These are phyloP conservation scores for Ochropleura leucogaster DNA, from an alignment of 2,888 invertebrate genomes.

Conservation along the genomic window DNA sequence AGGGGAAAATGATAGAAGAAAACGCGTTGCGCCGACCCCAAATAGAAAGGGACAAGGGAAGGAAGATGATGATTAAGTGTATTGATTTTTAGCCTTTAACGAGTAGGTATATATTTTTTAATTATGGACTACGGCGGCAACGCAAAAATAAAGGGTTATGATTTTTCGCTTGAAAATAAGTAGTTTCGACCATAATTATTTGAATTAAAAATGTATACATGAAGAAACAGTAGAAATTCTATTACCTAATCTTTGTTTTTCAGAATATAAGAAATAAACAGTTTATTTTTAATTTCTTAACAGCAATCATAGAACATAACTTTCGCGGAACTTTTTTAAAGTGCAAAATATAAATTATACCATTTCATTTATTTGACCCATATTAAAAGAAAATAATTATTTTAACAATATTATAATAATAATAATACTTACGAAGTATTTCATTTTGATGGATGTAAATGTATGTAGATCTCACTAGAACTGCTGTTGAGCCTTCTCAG, in stretches of 20 bases:
- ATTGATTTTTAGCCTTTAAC: too few relatives aligned
- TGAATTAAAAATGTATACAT: neutral
- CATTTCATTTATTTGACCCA: neutral
- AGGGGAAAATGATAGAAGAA: too few relatives aligned
- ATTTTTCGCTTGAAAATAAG: neutral
- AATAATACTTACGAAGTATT: slow-evolving; percentile 84
- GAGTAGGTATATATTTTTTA: too few relatives aligned
- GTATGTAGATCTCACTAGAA: slow-evolving; percentile 84
- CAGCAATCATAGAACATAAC: neutral
- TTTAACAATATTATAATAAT: neutral
- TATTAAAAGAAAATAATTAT: too few relatives aligned
- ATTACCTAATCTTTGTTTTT: neutral
- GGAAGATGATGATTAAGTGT: too few relatives aligned
- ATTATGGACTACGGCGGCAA: neutral
- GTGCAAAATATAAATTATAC: neutral
- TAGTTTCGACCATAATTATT: neutral
- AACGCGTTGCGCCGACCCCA: too few relatives aligned
- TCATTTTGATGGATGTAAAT: slow-evolving; percentile 81
- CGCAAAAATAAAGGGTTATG: neutral
- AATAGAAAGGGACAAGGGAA: too few relatives aligned
- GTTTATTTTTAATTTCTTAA: neutral
- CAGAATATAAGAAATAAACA: neutral
- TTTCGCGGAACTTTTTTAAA: neutral
- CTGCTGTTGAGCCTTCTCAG: slow-evolving; percentile 86
- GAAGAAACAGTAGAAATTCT: neutral